Evolutionary conservation across 2,888 invertebrate genomes (phyloP).

Genomic region (Rhaphigaster nebulosa): DNA sequence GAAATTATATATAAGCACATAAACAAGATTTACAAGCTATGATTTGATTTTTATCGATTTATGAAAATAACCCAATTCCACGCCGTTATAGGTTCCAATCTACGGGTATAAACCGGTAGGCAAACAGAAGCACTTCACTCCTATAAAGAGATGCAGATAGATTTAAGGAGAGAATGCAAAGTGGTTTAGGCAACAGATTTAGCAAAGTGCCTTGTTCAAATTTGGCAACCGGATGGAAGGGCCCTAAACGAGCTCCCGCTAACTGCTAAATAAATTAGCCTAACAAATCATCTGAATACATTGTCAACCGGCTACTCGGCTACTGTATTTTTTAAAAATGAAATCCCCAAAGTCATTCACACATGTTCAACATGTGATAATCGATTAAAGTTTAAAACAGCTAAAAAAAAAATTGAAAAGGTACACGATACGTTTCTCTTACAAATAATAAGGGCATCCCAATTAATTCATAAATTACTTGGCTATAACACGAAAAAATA

Average conservation of each 20-base stretch:
- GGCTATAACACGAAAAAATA: no score
- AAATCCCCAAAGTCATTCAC: no score
- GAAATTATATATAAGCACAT: background rate
- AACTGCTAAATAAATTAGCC: background rate
- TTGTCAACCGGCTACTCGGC: background rate
- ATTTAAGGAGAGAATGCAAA: constrained; percentile 9
- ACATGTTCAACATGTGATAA: no score
- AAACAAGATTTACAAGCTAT: background rate
- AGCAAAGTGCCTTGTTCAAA: constrained; percentile 3
- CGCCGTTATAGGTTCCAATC: background rate
- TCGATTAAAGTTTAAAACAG: no score
- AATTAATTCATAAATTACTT: no score
- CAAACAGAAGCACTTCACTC: background rate
- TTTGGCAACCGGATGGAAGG: background rate
- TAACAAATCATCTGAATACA: background rate
- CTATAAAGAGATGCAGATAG: constrained; percentile 7
- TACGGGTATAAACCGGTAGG: background rate
- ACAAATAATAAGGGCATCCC: no score
- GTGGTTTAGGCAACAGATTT: background rate
- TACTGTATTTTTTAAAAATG: background rate
- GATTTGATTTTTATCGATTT: background rate
- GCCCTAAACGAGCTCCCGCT: background rate
- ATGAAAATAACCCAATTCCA: background rate
- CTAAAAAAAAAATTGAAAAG: no score
- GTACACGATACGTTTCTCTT: no score